phyloP scores from a whole-genome alignment of 2,888 invertebrate genomes.

The Ennomos erosarius region DNA sequence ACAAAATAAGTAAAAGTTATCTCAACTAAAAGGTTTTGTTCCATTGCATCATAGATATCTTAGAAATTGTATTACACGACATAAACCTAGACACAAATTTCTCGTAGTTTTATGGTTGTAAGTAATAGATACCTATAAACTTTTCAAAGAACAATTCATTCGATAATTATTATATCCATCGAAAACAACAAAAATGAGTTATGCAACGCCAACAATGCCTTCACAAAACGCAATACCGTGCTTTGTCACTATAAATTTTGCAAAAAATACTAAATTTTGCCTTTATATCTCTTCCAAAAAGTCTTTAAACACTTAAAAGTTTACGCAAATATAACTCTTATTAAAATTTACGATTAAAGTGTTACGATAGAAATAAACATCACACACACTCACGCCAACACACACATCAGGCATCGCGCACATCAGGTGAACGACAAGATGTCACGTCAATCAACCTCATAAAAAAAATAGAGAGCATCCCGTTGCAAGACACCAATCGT shows the following conservation, averaged over 20 bases:
- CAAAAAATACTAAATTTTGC: conserved; percentile 72
- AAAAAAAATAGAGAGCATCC: no score
- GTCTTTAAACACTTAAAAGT: fast-evolving
- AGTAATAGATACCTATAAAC: conserved; percentile 1
- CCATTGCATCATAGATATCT: no score
- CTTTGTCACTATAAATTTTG: conserved; percentile 75
- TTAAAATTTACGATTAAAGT: no score
- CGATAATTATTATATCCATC: conserved; percentile 50
- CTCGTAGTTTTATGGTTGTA: not conserved
- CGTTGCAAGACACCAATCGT: no score
- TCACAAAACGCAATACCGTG: conserved; percentile 74
- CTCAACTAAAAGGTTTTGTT: no score
- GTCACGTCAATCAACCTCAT: no score
- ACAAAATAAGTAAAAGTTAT: no score
- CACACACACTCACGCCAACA: no score
- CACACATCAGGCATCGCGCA: no score
- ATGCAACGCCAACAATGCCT: conserved; percentile 58
- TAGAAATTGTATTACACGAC: not conserved
- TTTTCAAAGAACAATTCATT: conserved; percentile 12
- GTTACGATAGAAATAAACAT: no score
- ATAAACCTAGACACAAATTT: not conserved
- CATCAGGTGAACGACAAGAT: no score
- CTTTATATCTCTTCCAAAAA: conserved; percentile 52
- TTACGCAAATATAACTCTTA: not conserved
- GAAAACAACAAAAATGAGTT: conserved; percentile 59